phyloP scores from a whole-genome alignment of 2,888 invertebrate species.

The Rhagonycha fulva region DNA sequence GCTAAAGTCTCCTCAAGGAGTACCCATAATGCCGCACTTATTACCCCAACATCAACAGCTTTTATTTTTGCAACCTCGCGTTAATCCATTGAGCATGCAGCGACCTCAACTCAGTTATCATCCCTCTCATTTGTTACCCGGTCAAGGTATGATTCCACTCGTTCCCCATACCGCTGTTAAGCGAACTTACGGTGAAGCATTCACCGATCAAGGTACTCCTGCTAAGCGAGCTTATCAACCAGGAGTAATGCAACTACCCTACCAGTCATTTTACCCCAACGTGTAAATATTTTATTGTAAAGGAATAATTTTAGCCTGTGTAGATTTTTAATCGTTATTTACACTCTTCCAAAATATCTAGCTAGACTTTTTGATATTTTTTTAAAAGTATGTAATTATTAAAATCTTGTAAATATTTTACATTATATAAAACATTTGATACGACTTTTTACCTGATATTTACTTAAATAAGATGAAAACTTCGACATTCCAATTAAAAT shows the following conservation, averaged over 20 bases:
- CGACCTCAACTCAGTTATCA: slow-evolving; percentile 39
- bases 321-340: background rate
- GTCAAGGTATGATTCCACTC: slow-evolving; percentile 44
- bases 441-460: slow-evolving; percentile 1
- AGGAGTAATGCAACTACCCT: slow-evolving; percentile 44
- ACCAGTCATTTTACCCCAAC: slow-evolving; percentile 52
- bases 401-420: background rate
- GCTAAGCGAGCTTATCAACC: slow-evolving; percentile 52
- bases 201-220: slow-evolving; percentile 48
- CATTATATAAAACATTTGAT: background rate
- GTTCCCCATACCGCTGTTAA: slow-evolving; percentile 51
- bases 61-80: slow-evolving; percentile 34
- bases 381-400: background rate
- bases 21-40: slow-evolving; percentile 50
- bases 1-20: slow-evolving; percentile 48
- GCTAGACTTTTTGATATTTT: background rate
- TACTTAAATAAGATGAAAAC: background rate
- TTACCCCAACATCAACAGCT: slow-evolving; percentile 42
- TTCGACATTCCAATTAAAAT: slow-evolving; percentile 10
- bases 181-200: slow-evolving; percentile 54
- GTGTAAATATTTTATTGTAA: slow-evolving; percentile 39
- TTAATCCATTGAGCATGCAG: slow-evolving; percentile 36
- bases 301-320: background rate
- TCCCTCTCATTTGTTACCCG: slow-evolving; percentile 42
- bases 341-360: background rate